These are phyloP conservation scores for Drosophila antonietae DNA, from an alignment of 2,888 invertebrate genomes.

Conservation along the genomic window DNA sequence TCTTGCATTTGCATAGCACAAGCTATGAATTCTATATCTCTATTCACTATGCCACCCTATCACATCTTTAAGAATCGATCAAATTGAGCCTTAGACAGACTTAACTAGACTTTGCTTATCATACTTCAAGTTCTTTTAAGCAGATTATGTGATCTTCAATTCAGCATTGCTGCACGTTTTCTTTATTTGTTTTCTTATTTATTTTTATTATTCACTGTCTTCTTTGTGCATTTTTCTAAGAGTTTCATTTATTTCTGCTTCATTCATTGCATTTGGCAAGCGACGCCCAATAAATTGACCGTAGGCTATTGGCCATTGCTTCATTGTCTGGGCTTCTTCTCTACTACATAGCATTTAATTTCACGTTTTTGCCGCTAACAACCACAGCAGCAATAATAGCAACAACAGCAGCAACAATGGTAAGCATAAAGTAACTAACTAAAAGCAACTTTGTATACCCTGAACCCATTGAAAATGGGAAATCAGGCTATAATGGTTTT, in stretches of 20 bases:
- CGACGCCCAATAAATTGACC: constrained; percentile 68
- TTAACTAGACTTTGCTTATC: not conserved
- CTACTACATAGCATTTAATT: constrained; percentile 66
- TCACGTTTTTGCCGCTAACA: constrained; percentile 65
- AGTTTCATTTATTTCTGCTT: constrained; percentile 12
- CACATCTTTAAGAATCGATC: too few species aligned
- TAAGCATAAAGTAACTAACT: constrained; percentile 65
- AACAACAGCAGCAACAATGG: constrained; percentile 46
- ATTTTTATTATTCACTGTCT: constrained; percentile 20
- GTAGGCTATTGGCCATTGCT: constrained; percentile 50
- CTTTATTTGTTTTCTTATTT: constrained; percentile 28
- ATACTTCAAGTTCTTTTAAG: not conserved
- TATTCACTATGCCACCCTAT: too few species aligned
- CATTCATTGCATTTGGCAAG: constrained; percentile 65
- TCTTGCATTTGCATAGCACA: too few species aligned
- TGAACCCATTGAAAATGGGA: too few species aligned
- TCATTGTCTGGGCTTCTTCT: constrained; percentile 46
- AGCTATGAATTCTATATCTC: too few species aligned
- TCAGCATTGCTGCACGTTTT: not conserved
- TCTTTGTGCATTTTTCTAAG: constrained; percentile 53
- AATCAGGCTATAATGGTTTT: too few species aligned
- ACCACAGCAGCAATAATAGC: constrained; percentile 27
- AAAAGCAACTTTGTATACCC: constrained; percentile 48
- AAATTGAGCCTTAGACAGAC: too few species aligned
- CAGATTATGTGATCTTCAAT: not conserved